phyloP scores from a whole-genome alignment of 2,113 vertebrate genomes.

The Aleadryas rufinucha region DNA sequence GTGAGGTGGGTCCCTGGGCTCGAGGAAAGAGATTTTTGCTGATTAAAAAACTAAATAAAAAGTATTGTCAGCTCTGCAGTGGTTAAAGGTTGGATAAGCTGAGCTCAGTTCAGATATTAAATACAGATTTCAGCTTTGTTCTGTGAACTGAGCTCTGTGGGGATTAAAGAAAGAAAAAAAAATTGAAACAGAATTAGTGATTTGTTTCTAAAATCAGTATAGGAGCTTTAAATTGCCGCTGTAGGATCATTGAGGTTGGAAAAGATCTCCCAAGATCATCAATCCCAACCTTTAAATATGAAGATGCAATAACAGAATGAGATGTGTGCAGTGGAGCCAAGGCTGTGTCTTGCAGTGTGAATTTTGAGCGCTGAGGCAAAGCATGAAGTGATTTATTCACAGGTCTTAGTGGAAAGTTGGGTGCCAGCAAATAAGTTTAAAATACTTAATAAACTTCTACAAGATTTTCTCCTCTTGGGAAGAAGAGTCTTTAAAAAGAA shows the following conservation, averaged over 20 bases:
- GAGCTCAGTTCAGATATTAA: background rate
- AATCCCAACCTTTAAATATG: background rate
- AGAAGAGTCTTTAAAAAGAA: background rate
- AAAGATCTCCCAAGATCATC: background rate
- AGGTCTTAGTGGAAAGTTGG: background rate
- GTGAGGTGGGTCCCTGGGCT: background rate
- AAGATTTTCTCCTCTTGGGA: background rate
- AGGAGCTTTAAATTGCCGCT: background rate
- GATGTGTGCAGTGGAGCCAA: background rate
- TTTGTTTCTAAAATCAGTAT: background rate
- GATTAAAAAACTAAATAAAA: background rate
- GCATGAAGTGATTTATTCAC: background rate
- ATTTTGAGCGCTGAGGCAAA: background rate
- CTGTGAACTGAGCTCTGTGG: background rate
- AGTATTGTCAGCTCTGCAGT: background rate
- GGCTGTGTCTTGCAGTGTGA: background rate
- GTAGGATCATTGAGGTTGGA: background rate
- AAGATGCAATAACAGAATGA: fast-evolving
- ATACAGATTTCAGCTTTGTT: background rate
- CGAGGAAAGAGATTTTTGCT: background rate
- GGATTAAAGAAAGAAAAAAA: background rate
- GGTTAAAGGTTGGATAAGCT: background rate
- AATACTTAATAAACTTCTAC: background rate
- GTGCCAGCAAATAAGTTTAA: background rate
- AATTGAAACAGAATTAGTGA: background rate